A percentile compares a stretch with the other conserved stretches of the same genome.
Evolutionary conservation across 2,888 invertebrate species (phyloP).

Genomic region (Dolichomitus sp.): DNA sequence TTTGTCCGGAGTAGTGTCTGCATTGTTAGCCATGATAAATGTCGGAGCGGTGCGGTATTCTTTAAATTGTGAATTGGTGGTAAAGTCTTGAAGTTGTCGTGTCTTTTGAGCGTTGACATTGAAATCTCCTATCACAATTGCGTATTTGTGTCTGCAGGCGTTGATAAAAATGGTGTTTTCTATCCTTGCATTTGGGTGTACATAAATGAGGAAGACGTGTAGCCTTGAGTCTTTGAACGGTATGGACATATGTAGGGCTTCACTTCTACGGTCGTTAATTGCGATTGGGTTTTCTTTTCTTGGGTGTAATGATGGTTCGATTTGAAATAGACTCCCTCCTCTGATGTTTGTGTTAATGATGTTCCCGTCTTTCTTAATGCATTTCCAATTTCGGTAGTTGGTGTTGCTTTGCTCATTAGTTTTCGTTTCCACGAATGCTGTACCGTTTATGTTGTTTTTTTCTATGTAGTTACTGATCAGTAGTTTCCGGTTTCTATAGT

Average conservation of each 20-base stretch:
- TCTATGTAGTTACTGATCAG: conserved; percentile 18
- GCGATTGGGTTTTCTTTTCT: conserved; percentile 18
- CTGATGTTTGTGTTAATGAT: conserved; percentile 19
- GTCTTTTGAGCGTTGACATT: neutral
- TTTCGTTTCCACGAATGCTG: conserved; percentile 23
- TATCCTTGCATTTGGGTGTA: neutral
- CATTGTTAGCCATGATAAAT: conserved; percentile 13
- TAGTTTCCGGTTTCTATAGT: conserved; percentile 7
- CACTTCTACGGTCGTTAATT: conserved; percentile 16
- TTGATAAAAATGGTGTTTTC: neutral
- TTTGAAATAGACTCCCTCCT: conserved; percentile 11
- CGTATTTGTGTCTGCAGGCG: no score
- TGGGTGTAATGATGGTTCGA: neutral
- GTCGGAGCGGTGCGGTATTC: neutral
- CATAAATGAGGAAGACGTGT: conserved; percentile 21
- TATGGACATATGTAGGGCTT: conserved; percentile 6
- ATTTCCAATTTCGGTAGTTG: conserved; percentile 1
- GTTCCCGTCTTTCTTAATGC: conserved; percentile 3
- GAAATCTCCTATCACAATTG: no score
- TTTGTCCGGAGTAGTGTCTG: neutral
- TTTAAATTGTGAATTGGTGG: neutral
- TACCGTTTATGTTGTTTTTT: conserved; percentile 13
- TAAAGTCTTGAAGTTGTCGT: neutral
- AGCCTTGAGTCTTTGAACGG: conserved; percentile 1
- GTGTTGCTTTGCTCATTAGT: conserved; percentile 1